phyloP scores from a whole-genome alignment of 1,140 invertebrate genomes.

The Aphidius gifuensis region DNA sequence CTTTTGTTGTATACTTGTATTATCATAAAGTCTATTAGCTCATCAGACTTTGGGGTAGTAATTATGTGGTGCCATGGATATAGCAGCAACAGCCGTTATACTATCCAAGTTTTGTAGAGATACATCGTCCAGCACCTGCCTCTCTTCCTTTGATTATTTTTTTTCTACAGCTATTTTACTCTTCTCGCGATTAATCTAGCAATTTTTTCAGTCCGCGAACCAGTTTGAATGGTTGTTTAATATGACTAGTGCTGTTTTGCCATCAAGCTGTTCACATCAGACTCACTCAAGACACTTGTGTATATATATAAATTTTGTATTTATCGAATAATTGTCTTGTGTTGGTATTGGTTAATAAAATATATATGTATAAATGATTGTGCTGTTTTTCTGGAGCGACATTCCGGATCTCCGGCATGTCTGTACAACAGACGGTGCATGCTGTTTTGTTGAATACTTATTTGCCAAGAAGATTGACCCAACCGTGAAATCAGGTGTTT shows the following conservation, averaged over 20 bases:
- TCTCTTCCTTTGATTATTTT: too few species aligned
- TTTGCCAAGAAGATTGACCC: neutral
- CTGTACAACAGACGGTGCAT: neutral
- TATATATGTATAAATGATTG: neutral
- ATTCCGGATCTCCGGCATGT: slow-evolving; percentile 13
- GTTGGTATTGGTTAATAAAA: neutral
- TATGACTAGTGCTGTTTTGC: neutral
- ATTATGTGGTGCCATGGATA: slow-evolving; percentile 25
- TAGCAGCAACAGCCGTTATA: neutral
- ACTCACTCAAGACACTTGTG: too few species aligned
- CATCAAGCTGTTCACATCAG: too few species aligned
- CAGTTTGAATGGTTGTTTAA: slow-evolving; percentile 5
- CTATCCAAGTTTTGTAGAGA: neutral
- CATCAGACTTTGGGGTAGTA: slow-evolving; percentile 21
- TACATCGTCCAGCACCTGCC: too few species aligned
- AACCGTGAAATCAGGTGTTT: slow-evolving; percentile 8
- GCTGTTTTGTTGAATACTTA: slow-evolving; percentile 21
- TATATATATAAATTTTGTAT: too few species aligned
- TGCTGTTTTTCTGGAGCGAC: slow-evolving; percentile 18
- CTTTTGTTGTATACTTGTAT: neutral
- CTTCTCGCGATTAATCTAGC: slow-evolving; percentile 34
- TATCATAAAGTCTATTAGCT: neutral
- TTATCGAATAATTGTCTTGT: neutral
- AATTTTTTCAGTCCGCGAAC: slow-evolving; percentile 21
- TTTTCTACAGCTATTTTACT: too few species aligned